These are phyloP conservation scores for Myocastor coypus DNA, from an alignment of 2,113 vertebrate genomes.

Conservation along the genomic window DNA sequence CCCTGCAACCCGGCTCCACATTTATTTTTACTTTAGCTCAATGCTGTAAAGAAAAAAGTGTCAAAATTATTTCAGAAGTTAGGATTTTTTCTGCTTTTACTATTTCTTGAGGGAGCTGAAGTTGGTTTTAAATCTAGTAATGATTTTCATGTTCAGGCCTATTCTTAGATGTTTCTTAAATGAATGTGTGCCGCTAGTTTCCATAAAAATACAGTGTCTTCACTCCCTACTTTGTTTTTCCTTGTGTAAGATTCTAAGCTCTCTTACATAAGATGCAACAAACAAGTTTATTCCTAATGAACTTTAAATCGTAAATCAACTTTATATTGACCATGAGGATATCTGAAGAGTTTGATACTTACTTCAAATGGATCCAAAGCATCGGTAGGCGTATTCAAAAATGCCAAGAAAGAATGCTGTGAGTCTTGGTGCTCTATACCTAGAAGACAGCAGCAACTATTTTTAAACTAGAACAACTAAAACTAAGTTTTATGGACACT, in stretches of 20 bases:
- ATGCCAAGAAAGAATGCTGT: constrained; percentile 99
- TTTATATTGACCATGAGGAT: not conserved
- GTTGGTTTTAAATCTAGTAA: constrained; percentile 33
- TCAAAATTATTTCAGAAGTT: constrained; percentile 38
- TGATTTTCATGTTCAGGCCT: not conserved
- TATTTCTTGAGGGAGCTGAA: not conserved
- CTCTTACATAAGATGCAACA: constrained; percentile 26
- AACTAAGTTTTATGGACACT: constrained; percentile 79
- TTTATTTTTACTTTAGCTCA: not conserved
- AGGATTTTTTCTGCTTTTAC: constrained; percentile 17
- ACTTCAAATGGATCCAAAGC: constrained; percentile 98
- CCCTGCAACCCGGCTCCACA: not conserved
- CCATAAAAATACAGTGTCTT: constrained; percentile 13
- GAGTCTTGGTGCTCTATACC: constrained; percentile 99
- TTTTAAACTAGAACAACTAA: constrained; percentile 84
- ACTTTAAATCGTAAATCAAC: constrained; percentile 24
- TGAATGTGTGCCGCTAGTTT: constrained; percentile 14
- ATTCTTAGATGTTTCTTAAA: constrained; percentile 58
- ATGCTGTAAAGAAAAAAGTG: not conserved
- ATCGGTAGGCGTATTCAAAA: constrained; percentile 98
- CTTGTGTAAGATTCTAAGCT: constrained; percentile 10
- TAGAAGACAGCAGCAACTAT: constrained; percentile 90
- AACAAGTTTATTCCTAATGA: constrained; percentile 15
- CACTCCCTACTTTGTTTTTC: not conserved
- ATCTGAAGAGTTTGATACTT: constrained; percentile 85